Base-by-base conservation (phyloP, 2,888 invertebrate species). In the Argyra leucocephala region DNA sequence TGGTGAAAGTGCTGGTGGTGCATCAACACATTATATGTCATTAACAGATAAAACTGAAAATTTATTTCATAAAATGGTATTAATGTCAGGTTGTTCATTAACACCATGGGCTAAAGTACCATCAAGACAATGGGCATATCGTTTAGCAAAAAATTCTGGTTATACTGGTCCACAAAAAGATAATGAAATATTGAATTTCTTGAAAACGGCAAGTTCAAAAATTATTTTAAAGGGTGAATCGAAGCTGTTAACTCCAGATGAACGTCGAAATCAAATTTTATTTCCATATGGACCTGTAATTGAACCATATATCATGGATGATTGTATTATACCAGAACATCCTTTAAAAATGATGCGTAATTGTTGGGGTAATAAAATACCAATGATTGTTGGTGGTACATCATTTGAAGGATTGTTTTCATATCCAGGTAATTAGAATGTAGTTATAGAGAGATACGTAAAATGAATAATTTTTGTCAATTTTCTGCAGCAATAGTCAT, bases 1-100 rank as follows among this genome's bases (percentile, higher is more conserved):
- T 69, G 83, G 83, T 1, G 81, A 82, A 69, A 83, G 83, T 71
- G 82, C 82, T 4, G 83, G 83, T 7, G 81, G 76, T 12, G 79
- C 79, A 5, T 78, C 81, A 0, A 79, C 80, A 0, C 81, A 83
- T 70, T 75, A 77, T 57, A 74, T 82, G n/a, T 71, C 81, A 60
- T 69, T 83, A 3, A 82, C 82, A 1, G 80, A 81, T 7, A 76
- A 80, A 67, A 77, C 81, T 0, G 80, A 80, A 71, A 77, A 74
- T 2, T 69, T 78, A 4, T 69, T 79, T 57, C 74, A 78, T 69
- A 76, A 74, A 67, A 76, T 74, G 1, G 77, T 79, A 22, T 63
- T 75, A 1, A 78, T 77, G 78, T 80, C 78, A 2, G 78, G 78
- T 22, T 73, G 71, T 57, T 72, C 74, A 0, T 65, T 77, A 12